Conservation (phyloP, 2,888 invertebrate species). For the Aethes cnicana region DNA sequence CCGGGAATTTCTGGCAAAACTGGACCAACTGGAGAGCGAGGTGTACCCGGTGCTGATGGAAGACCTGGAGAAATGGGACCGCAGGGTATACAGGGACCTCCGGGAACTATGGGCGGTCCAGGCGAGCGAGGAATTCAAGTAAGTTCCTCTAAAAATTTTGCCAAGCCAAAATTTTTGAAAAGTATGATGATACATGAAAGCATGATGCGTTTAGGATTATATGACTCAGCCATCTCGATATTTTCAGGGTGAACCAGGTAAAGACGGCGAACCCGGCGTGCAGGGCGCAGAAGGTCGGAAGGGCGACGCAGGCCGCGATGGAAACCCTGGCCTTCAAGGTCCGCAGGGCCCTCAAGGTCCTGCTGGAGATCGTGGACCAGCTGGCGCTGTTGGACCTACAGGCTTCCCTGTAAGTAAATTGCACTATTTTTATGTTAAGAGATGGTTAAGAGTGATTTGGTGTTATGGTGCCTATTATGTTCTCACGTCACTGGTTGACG, state of each 20-base stretch:
- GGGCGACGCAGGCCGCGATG: conserved; percentile 91
- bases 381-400: conserved; percentile 89
- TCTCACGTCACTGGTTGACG: too few species aligned
- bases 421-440: not conserved
- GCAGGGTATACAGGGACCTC: conserved; percentile 90
- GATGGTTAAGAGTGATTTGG: not conserved
- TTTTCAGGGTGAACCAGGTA: conserved; percentile 88
- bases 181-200: too few species aligned
- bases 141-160: conserved; percentile 44
- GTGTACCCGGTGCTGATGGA: conserved; percentile 91
- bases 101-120: conserved; percentile 88
- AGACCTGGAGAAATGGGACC: conserved; percentile 92
- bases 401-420: conserved; percentile 86
- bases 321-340: conserved; percentile 88
- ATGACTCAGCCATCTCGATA: not conserved
- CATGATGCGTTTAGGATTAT: not conserved
- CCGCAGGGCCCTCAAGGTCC: conserved; percentile 87
- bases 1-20: conserved; percentile 87
- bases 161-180: too few species aligned
- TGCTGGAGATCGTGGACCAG: conserved; percentile 88
- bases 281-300: conserved; percentile 89
- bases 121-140: conserved; percentile 90
- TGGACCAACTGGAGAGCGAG: conserved; percentile 87
- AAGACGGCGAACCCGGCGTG: conserved; percentile 89
- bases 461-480: too few species aligned